phyloP scores from a whole-genome alignment of 2,888 invertebrate species.

The Bimastos eiseni region DNA sequence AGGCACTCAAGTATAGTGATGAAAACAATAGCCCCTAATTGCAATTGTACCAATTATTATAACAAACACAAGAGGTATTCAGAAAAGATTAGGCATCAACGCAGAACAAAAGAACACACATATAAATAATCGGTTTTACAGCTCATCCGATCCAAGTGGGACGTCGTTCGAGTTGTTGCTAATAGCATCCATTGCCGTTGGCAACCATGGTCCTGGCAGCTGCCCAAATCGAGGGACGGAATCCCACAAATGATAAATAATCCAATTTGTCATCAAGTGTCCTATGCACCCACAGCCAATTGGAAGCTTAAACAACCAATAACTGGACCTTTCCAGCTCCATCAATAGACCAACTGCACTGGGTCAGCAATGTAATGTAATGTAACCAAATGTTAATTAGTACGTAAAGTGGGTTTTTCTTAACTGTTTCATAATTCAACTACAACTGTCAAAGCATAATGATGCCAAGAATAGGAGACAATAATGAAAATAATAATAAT shows the following conservation, averaged over 20 bases:
- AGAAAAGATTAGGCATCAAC: background rate
- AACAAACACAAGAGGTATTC: background rate
- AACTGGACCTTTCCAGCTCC: background rate
- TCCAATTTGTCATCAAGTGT: background rate
- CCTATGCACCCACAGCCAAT: background rate
- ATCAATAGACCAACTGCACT: background rate
- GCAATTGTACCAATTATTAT: background rate
- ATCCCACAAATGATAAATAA: background rate
- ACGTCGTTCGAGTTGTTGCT: background rate
- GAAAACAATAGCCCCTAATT: background rate
- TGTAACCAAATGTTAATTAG: background rate
- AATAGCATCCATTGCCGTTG: conserved; percentile 4
- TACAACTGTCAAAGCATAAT: background rate
- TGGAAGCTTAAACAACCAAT: background rate
- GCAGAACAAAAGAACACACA: background rate
- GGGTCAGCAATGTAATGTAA: background rate
- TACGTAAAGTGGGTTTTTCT: background rate
- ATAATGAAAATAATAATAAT: background rate
- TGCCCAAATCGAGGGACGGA: background rate
- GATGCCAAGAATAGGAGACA: background rate
- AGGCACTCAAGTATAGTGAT: too few species aligned
- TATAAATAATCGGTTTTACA: background rate
- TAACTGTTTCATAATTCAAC: background rate
- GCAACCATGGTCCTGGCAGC: background rate
- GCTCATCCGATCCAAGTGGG: background rate